Conservation (phyloP, 2,888 invertebrate species). For the Allolobophora icterica region DNA sequence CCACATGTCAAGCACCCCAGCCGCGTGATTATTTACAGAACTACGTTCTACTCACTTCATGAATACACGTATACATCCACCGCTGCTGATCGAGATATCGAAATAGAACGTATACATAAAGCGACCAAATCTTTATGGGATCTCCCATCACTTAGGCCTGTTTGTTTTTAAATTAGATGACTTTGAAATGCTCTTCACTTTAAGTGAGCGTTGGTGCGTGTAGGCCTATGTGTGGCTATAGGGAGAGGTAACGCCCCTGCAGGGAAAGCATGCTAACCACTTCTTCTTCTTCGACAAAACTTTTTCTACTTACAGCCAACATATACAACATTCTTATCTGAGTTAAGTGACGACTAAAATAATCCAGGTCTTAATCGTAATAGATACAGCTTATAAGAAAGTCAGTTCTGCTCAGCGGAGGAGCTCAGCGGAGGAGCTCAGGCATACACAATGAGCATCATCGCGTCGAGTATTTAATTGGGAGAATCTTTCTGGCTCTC, state of each 20-base stretch:
- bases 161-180: not conserved
- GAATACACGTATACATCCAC: not conserved
- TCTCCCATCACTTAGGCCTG: not conserved
- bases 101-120: not conserved
- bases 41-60: too few species aligned
- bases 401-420: not conserved
- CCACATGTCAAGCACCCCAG: not conserved
- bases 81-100: not conserved
- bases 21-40: not conserved
- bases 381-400: not conserved
- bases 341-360: not conserved
- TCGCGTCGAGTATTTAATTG: too few species aligned
- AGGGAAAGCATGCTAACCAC: not conserved
- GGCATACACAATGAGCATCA: too few species aligned
- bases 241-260: too few species aligned
- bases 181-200: slow-evolving; percentile 1
- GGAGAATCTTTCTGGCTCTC: too few species aligned
- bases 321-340: not conserved
- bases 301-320: not conserved
- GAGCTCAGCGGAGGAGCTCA: too few species aligned
- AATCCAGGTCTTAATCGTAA: not conserved
- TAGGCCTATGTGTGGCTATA: too few species aligned
- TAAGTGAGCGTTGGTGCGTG: not conserved
- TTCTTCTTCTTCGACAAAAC: not conserved
- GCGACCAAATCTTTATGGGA: not conserved